phyloP scores from a whole-genome alignment of 2,797 vertebrate genomes.

The Danio jaintianensis region DNA sequence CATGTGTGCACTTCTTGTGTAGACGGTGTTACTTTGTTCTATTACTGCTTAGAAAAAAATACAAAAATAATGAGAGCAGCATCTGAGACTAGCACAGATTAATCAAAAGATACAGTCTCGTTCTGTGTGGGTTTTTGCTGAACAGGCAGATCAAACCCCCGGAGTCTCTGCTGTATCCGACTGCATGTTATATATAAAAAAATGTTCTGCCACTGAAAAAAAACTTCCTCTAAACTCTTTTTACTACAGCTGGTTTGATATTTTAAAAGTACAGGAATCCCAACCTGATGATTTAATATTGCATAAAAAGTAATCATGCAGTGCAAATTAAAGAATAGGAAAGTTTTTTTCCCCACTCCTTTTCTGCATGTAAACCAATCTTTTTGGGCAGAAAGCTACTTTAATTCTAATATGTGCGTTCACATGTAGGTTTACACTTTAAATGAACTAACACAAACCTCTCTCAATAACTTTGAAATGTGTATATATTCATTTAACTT shows the following conservation, averaged over 20 bases:
- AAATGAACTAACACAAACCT: not conserved
- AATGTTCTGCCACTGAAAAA: slow-evolving; percentile 25
- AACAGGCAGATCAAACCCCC: slow-evolving; percentile 52
- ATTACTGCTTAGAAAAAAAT: slow-evolving; percentile 15
- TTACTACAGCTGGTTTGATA: not conserved
- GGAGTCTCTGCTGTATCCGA: slow-evolving; percentile 47
- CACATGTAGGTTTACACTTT: not conserved
- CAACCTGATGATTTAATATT: too few relatives aligned
- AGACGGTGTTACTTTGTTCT: slow-evolving; percentile 32
- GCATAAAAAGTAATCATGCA: too few relatives aligned
- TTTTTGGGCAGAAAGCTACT: not conserved
- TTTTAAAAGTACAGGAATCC: not conserved
- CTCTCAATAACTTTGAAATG: not conserved
- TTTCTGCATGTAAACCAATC: not conserved
- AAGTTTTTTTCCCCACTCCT: not conserved
- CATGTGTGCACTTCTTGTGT: slow-evolving; percentile 27
- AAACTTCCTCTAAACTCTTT: slow-evolving; percentile 38
- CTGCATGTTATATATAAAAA: slow-evolving; percentile 24
- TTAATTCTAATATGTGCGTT: not conserved
- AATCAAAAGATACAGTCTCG: slow-evolving; percentile 45
- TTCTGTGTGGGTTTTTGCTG: slow-evolving; percentile 47
- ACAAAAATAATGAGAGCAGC: slow-evolving; percentile 37
- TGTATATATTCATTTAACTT: not conserved
- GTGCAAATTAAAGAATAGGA: slow-evolving; percentile 11
- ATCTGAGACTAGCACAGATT: slow-evolving; percentile 41